Evolutionary conservation across 1,140 invertebrate species (phyloP), one percentile per base, ranked within the genome.

Genomic region (Leptinotarsa texana): DNA sequence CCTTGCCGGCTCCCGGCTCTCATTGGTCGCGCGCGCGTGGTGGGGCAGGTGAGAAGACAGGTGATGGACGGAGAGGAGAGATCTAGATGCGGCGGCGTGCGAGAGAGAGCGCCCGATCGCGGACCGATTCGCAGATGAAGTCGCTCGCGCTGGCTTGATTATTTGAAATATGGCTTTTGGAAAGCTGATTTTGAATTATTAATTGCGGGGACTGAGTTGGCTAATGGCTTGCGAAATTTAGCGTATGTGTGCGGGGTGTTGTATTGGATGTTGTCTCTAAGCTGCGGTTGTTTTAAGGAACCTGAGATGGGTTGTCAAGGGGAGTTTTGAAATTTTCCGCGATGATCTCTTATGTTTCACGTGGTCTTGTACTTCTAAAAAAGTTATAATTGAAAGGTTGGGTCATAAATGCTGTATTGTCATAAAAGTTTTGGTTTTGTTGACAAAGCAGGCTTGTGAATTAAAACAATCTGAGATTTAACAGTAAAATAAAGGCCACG

Each of bases 31-130:
- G 21, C 17, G 48, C 27, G n/a, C 27, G 57, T 48, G 57, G 77
- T 72, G 77, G 74, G 75, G 72, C 74, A 80, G 77, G 77, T 80
- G 77, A 77, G 75, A 57, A 77, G 62, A 66, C 76, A 78, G 77
- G 78, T 78, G 75, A 76, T 66, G n/a, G 4, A 74, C 63, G 74
- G 76, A 76, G 68, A 48, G 21, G 47, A 13, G 24, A 62, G 17
- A 24, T n/a, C 27, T 15, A n/a, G 62, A 61, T 11, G 24, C 57
- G 42, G 42, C 24, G 57, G 66, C 13, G 63, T 48, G 66, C 61
- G 47, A 33, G 65, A 68, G 24, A 62, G 73, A 75, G 33, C 21
- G 73, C 24, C 4, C 42, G 48, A 24, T 17, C 63, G 33, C 42
- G 24, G 18, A n/a, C 48, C 33, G 68, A 69, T 71, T 71, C 61